A percentile compares a stretch with the other conserved stretches of the same genome.
phyloP scores from a whole-genome alignment of 2,113 vertebrate species.

The Gorsachius goisagi region DNA sequence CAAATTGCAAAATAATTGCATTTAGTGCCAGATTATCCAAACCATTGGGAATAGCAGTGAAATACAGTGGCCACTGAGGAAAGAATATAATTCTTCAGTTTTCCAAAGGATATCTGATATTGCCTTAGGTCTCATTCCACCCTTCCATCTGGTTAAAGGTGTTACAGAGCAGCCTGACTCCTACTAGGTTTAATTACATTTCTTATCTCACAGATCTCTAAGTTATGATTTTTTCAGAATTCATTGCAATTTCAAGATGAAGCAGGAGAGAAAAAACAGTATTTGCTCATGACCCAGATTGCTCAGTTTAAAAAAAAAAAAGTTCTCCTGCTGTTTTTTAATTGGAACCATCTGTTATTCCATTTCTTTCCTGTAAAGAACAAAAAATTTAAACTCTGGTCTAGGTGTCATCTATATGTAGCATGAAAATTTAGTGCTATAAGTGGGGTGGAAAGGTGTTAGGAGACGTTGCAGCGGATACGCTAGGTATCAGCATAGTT shows the following conservation, averaged over 20 bases:
- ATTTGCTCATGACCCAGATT: conserved; percentile 24
- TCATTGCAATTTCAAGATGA: conserved; percentile 4
- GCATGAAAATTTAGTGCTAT: neutral
- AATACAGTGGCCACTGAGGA: neutral
- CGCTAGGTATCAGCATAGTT: neutral
- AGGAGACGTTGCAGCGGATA: neutral
- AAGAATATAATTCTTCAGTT: neutral
- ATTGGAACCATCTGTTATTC: conserved; percentile 65
- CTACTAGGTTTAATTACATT: conserved; percentile 8
- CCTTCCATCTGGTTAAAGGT: neutral
- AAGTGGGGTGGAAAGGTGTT: neutral
- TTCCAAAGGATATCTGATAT: neutral
- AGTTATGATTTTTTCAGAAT: neutral
- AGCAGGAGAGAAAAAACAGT: neutral
- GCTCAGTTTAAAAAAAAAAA: neutral
- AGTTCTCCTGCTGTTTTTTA: conserved; percentile 42
- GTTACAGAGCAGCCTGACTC: neutral
- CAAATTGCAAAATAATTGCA: neutral
- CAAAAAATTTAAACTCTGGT: neutral
- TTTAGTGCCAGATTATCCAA: neutral
- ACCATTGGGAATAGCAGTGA: neutral
- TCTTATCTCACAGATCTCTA: neutral
- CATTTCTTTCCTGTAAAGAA: conserved; percentile 8
- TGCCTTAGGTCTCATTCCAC: neutral
- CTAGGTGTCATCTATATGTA: neutral